These are phyloP conservation scores for Bradypodion pumilum DNA, from an alignment of 2,797 vertebrate species.

Conservation along the genomic window DNA sequence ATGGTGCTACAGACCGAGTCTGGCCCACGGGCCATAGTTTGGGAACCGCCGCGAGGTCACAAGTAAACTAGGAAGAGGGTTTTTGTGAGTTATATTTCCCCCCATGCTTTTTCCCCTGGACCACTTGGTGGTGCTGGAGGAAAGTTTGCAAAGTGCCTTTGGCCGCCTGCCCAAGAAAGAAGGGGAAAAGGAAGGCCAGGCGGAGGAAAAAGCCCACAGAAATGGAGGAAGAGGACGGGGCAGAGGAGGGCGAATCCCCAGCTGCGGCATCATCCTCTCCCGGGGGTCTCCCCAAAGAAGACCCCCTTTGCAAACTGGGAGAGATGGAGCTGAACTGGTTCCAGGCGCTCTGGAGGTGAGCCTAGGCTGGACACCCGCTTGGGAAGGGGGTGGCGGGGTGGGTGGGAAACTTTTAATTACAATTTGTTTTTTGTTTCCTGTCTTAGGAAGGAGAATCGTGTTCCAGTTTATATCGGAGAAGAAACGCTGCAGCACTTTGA, in stretches of 20 bases:
- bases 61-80: too few relatives aligned
- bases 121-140: slow-evolving; percentile 22
- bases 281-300: too few relatives aligned
- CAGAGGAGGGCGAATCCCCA: neutral
- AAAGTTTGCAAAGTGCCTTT: neutral
- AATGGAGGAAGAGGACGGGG: slow-evolving; percentile 47
- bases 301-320: slow-evolving; percentile 57
- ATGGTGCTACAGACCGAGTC: too few relatives aligned
- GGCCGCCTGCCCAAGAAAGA: neutral
- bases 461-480: too few relatives aligned
- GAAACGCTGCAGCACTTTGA: too few relatives aligned
- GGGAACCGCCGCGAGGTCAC: too few relatives aligned
- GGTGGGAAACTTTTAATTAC: too few relatives aligned
- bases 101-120: neutral
- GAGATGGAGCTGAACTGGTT: slow-evolving; percentile 64
- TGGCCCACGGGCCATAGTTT: too few relatives aligned
- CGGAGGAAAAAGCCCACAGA: neutral
- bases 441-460: too few relatives aligned
- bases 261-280: neutral
- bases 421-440: too few relatives aligned
- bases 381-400: too few relatives aligned
- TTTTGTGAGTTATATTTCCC: too few relatives aligned
- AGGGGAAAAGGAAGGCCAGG: neutral
- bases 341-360: slow-evolving; percentile 45
- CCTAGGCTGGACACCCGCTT: neutral